Percentiles rank a stretch among this genome's conserved stretches.
phyloP scores from a whole-genome alignment of 2,797 vertebrate genomes.

The Borostomias antarcticus region DNA sequence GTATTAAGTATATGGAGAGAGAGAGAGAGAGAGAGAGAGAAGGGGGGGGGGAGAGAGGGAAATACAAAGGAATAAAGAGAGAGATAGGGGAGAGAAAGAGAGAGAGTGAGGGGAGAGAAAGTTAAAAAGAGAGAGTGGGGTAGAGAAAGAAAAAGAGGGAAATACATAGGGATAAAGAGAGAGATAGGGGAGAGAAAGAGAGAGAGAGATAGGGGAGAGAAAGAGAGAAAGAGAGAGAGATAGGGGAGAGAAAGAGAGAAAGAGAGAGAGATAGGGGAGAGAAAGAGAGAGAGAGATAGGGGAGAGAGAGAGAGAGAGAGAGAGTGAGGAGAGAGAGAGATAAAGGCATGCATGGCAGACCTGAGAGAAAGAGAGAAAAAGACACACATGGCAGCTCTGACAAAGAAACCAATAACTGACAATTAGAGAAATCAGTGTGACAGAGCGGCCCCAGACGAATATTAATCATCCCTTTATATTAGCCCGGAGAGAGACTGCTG shows the following conservation, averaged over 20 bases:
- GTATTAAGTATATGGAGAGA: too few relatives aligned
- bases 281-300: slow-evolving; percentile 4
- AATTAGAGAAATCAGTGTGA: slow-evolving; percentile 29
- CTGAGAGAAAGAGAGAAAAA: slow-evolving; percentile 39
- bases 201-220: slow-evolving; percentile 18
- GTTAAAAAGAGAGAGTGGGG: slow-evolving; percentile 15
- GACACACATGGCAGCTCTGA: slow-evolving; percentile 18
- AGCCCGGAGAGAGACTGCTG: slow-evolving; percentile 15
- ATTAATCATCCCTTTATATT: slow-evolving; percentile 33
- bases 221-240: slow-evolving; percentile 12
- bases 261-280: slow-evolving; percentile 23
- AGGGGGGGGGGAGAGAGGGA: background rate
- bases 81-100: slow-evolving; percentile 12
- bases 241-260: slow-evolving; percentile 28
- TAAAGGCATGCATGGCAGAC: slow-evolving; percentile 5
- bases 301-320: slow-evolving; percentile 8
- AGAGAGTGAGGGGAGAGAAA: too few relatives aligned
- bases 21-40: slow-evolving; percentile 20
- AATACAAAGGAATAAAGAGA: slow-evolving; percentile 9
- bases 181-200: too few relatives aligned
- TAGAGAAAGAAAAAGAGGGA: too few relatives aligned
- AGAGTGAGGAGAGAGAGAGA: too few relatives aligned
- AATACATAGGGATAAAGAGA: too few relatives aligned
- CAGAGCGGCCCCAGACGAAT: slow-evolving; percentile 23
- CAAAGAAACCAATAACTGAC: slow-evolving; percentile 47